Evolutionary conservation across 2,888 invertebrate species (phyloP).

Genomic region (Tiphia femorata): DNA sequence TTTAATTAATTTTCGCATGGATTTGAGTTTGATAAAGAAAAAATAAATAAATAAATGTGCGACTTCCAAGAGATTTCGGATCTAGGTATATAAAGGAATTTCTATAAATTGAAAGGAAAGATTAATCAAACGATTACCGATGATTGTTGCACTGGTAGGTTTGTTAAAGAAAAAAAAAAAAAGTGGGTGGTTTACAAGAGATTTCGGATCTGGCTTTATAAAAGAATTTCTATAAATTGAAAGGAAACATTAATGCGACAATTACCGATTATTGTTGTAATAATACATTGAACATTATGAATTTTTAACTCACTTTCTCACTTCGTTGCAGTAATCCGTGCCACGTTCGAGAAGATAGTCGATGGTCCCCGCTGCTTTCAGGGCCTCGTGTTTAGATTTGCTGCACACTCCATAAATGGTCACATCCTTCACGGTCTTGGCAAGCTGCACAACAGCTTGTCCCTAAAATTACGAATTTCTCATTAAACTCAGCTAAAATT

Average conservation of each 20-base stretch:
- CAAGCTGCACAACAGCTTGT: conserved; percentile 86
- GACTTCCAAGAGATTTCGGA: too few relatives aligned
- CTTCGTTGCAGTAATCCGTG: conserved; percentile 86
- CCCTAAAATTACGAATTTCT: conserved; percentile 82
- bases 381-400: conserved; percentile 85
- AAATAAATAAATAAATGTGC: too few relatives aligned
- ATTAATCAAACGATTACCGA: too few relatives aligned
- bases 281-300: too few relatives aligned
- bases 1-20: too few relatives aligned
- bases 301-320: conserved; percentile 79
- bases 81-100: too few relatives aligned
- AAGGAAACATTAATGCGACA: not conserved
- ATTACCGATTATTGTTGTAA: too few relatives aligned
- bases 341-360: conserved; percentile 86
- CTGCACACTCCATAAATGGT: conserved; percentile 89
- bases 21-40: too few relatives aligned
- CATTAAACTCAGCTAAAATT: too few relatives aligned
- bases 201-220: not conserved
- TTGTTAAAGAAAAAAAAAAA: not conserved
- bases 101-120: too few relatives aligned
- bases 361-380: conserved; percentile 79
- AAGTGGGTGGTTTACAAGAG: not conserved
- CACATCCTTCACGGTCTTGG: conserved; percentile 83
- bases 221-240: not conserved
- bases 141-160: too few relatives aligned